phyloP scores from a whole-genome alignment of 2,113 vertebrate genomes.

The Macquaria ambigua region DNA sequence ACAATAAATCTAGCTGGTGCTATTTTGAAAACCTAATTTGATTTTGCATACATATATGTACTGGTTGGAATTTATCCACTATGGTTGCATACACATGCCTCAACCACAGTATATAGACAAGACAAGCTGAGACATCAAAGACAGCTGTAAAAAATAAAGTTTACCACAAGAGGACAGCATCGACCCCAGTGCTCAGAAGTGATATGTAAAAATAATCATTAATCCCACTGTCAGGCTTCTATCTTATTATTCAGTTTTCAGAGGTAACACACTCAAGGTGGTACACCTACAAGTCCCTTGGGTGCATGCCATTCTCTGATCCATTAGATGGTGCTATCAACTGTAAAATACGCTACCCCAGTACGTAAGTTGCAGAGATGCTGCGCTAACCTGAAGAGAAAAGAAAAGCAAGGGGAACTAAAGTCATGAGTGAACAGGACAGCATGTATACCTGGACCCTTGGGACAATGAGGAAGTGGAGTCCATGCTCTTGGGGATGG shows the following conservation, averaged over 20 bases:
- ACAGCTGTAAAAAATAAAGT: neutral
- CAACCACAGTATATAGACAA: neutral
- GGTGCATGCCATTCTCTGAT: constrained; percentile 43
- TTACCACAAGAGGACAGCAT: constrained; percentile 19
- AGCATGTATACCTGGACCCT: constrained; percentile 78
- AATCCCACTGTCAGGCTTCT: neutral
- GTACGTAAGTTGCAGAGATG: neutral
- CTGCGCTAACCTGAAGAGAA: constrained; percentile 47
- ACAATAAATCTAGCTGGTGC: neutral
- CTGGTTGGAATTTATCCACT: neutral
- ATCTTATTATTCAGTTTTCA: constrained; percentile 17
- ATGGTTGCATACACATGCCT: neutral
- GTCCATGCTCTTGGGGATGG: constrained; percentile 82
- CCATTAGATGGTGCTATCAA: constrained; percentile 67
- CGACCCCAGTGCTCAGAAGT: constrained; percentile 17
- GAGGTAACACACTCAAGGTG: neutral
- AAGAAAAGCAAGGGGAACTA: constrained; percentile 26
- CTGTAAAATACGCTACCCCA: constrained; percentile 31
- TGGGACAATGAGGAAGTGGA: constrained; percentile 74
- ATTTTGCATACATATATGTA: neutral
- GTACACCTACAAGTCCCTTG: neutral
- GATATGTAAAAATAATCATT: constrained; percentile 21
- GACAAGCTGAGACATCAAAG: constrained; percentile 7
- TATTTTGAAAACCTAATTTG: neutral
- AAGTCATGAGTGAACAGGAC: constrained; percentile 39